These are phyloP conservation scores for Orientallactaga bullata DNA, from an alignment of 2,113 vertebrate genomes.

Conservation along the genomic window DNA sequence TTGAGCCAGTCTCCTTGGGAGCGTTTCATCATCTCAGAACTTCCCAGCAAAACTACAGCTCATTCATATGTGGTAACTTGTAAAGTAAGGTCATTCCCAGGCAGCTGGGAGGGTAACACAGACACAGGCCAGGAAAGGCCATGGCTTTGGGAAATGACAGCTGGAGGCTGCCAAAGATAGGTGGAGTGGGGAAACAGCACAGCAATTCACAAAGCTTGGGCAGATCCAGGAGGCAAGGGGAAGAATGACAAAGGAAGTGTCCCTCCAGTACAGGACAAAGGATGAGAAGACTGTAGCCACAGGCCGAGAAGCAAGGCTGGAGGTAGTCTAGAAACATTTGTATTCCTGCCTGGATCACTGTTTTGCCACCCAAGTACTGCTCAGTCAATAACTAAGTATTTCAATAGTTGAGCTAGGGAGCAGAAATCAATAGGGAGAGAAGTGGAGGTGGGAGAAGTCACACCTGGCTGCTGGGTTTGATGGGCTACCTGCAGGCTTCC, in stretches of 20 bases:
- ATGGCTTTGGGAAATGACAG: slow-evolving; percentile 27
- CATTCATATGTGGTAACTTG: slow-evolving; percentile 63
- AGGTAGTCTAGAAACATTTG: slow-evolving; percentile 32
- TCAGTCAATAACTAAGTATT: slow-evolving; percentile 50
- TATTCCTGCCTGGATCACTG: slow-evolving; percentile 14
- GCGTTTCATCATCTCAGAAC: slow-evolving; percentile 71
- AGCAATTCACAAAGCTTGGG: not conserved
- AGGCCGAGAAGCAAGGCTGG: not conserved
- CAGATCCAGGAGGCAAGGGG: not conserved
- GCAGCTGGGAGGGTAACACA: slow-evolving; percentile 19
- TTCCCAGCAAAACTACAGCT: slow-evolving; percentile 58
- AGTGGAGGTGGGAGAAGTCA: not conserved
- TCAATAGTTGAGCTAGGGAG: slow-evolving; percentile 21
- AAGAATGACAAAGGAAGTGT: not conserved
- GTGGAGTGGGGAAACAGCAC: not conserved
- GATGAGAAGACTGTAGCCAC: not conserved
- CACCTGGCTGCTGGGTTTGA: slow-evolving; percentile 48
- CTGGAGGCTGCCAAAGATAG: not conserved
- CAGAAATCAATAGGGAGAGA: slow-evolving; percentile 35
- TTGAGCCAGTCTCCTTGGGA: slow-evolving; percentile 68
- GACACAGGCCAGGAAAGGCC: slow-evolving; percentile 19
- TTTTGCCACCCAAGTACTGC: slow-evolving; percentile 8
- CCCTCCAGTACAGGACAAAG: not conserved
- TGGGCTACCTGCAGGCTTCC: slow-evolving; percentile 44
- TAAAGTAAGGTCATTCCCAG: slow-evolving; percentile 53